phyloP scores from a whole-genome alignment of 2,113 vertebrate species.

The Nettapus auritus region DNA sequence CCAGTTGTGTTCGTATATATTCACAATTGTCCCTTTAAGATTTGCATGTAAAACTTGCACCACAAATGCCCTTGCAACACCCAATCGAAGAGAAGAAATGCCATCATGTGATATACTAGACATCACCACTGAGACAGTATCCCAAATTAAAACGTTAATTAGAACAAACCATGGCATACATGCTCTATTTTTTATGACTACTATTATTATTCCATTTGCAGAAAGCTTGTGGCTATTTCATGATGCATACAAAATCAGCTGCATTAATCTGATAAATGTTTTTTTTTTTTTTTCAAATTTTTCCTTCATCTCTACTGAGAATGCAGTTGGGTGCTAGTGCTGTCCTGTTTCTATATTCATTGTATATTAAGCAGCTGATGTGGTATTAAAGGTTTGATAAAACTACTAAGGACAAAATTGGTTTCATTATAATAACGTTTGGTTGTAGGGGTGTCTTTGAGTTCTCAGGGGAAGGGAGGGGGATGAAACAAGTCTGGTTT shows the following conservation, averaged over 20 bases:
- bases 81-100: slow-evolving; percentile 37
- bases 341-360: slow-evolving; percentile 42
- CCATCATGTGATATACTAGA: slow-evolving; percentile 29
- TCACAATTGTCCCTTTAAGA: slow-evolving; percentile 30
- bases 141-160: slow-evolving; percentile 61
- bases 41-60: background rate
- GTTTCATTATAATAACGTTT: slow-evolving; percentile 26
- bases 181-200: background rate
- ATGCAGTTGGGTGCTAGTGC: background rate
- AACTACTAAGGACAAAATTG: slow-evolving; percentile 30
- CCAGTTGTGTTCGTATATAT: background rate
- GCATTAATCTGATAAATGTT: slow-evolving; percentile 70
- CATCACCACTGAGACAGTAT: slow-evolving; percentile 1
- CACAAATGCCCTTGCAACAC: background rate
- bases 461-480: slow-evolving; percentile 12
- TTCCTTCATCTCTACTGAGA: slow-evolving; percentile 63
- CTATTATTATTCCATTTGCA: slow-evolving; percentile 32
- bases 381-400: slow-evolving; percentile 71
- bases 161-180: slow-evolving; percentile 14
- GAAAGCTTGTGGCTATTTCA: slow-evolving; percentile 39
- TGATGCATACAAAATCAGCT: slow-evolving; percentile 48
- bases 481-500: slow-evolving; percentile 37
- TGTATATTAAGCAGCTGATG: slow-evolving; percentile 69
- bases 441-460: slow-evolving; percentile 51
- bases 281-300: slow-evolving; percentile 40